Evolutionary conservation across 92 coral and sea anemone species (phyloP), one percentile per base, ranked within the genome.

Genomic region (Plumapathes pennacea): DNA sequence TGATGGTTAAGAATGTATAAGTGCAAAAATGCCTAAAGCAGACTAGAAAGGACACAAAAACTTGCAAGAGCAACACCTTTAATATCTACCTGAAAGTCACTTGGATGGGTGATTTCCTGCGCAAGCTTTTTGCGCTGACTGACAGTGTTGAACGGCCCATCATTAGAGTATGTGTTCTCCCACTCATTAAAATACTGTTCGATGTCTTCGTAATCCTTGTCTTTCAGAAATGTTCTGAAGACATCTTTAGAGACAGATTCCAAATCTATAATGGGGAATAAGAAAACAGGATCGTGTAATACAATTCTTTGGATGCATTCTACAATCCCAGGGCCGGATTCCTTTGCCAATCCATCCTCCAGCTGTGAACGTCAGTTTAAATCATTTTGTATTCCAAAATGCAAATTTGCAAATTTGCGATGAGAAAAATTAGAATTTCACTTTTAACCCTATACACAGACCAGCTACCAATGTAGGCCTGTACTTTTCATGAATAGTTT

Each of bases 21-120:
- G n/a, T n/a, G n/a, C n/a, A n/a, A n/a, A n/a, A n/a, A n/a, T n/a
- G n/a, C n/a, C n/a, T n/a, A n/a, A n/a, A n/a, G n/a, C n/a, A n/a
- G n/a, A n/a, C n/a, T n/a, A n/a, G n/a, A n/a, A n/a, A n/a, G n/a
- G n/a, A n/a, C 81, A 20, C 95, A 88, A 57, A 78, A 84, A 61
- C 95, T 86, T 4, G 95, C 95, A 6, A 88, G 88, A 18, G 95
- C 88, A 36, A 86, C 78, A 20, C 95, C 72, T 25, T 76, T 76
- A 31, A 86, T 86, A 34, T 70, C 77, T 57, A 71, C 85, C 81
- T 80, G 64, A 17, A 84, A 78, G 22, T 82, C 96, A 36, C 83
- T 79, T 30, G 85, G 68, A 46, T 88, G 9, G 1, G 71, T 51
- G 32, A 77, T 40, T 34, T 60, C 61, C 37, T 50, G n/a, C 1